Conservation (phyloP, 1,140 invertebrate genomes). For the Drosophila ogumai region DNA sequence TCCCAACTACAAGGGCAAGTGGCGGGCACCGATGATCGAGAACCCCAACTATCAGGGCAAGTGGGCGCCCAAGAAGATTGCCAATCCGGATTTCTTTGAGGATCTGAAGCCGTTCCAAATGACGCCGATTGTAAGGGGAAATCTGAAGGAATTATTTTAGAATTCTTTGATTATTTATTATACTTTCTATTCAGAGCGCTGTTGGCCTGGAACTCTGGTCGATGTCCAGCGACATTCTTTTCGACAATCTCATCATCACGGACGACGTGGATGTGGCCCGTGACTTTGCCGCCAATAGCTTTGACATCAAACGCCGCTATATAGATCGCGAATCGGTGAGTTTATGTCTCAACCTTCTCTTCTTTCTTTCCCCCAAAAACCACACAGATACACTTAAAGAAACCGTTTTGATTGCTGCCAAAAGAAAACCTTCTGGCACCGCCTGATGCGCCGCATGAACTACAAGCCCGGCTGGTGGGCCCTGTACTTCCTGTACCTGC, state of each 20-base stretch:
- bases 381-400: conserved; percentile 20
- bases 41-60: conserved; percentile 98
- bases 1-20: conserved; percentile 96
- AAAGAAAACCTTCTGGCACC: conserved; percentile 90
- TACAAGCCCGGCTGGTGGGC: conserved; percentile 92
- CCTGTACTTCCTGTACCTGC: conserved; percentile 91
- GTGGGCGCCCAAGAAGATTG: conserved; percentile 94
- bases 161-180: neutral
- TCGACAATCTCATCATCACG: conserved; percentile 98
- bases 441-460: conserved; percentile 89
- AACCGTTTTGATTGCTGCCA: conserved; percentile 22
- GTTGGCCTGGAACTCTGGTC: conserved; percentile 99
- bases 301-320: conserved; percentile 92
- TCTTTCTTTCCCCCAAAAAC: conserved; percentile 1
- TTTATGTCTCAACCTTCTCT: neutral
- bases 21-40: conserved; percentile 94
- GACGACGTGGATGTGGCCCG: conserved; percentile 92
- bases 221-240: conserved; percentile 96
- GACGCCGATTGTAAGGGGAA: conserved; percentile 93
- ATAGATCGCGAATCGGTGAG: conserved; percentile 92
- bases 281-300: conserved; percentile 93
- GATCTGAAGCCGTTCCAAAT: conserved; percentile 95
- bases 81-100: conserved; percentile 97
- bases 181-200: conserved; percentile 87
- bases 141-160: too few species aligned